phyloP scores from a whole-genome alignment of 2,888 invertebrate species.

The Mythimna albipuncta region DNA sequence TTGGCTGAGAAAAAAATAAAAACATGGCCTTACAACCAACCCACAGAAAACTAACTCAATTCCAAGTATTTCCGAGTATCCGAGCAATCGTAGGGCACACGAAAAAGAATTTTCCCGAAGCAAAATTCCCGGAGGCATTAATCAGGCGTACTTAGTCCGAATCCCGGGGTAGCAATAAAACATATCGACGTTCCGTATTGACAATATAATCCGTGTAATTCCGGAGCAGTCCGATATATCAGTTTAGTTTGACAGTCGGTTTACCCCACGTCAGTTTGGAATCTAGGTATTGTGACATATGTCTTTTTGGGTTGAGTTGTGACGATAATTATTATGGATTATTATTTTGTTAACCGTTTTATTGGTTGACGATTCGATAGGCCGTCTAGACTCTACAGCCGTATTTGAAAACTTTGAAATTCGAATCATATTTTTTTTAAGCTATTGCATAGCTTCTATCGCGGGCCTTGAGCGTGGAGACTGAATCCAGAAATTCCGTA shows the following conservation, averaged over 20 bases:
- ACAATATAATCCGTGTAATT: slow-evolving; percentile 63
- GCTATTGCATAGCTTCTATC: too few relatives aligned
- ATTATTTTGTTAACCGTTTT: background rate
- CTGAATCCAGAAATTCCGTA: too few relatives aligned
- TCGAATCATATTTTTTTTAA: too few relatives aligned
- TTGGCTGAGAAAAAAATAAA: slow-evolving; percentile 12
- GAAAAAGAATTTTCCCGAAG: slow-evolving; percentile 33
- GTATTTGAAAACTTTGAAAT: too few relatives aligned
- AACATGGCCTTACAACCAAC: slow-evolving; percentile 3
- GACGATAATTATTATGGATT: slow-evolving; percentile 16
- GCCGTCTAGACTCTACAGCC: too few relatives aligned
- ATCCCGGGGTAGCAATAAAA: slow-evolving; percentile 60
- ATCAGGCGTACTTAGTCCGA: slow-evolving; percentile 60
- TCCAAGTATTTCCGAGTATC: background rate
- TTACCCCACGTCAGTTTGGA: slow-evolving; percentile 43
- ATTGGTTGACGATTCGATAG: background rate
- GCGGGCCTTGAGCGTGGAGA: too few relatives aligned
- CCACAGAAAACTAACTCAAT: slow-evolving; percentile 34
- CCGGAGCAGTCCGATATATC: slow-evolving; percentile 61
- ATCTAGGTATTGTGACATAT: slow-evolving; percentile 26
- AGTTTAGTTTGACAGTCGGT: slow-evolving; percentile 62
- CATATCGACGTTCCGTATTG: slow-evolving; percentile 61
- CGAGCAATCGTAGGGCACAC: slow-evolving; percentile 2
- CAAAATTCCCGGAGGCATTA: slow-evolving; percentile 50
- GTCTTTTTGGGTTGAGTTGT: slow-evolving; percentile 16